Percentiles rank a stretch among this genome's conserved stretches.
These are phyloP conservation scores for Caenorhabditis panamensis DNA, from an alignment of 2,888 invertebrate genomes.

Conservation along the genomic window DNA sequence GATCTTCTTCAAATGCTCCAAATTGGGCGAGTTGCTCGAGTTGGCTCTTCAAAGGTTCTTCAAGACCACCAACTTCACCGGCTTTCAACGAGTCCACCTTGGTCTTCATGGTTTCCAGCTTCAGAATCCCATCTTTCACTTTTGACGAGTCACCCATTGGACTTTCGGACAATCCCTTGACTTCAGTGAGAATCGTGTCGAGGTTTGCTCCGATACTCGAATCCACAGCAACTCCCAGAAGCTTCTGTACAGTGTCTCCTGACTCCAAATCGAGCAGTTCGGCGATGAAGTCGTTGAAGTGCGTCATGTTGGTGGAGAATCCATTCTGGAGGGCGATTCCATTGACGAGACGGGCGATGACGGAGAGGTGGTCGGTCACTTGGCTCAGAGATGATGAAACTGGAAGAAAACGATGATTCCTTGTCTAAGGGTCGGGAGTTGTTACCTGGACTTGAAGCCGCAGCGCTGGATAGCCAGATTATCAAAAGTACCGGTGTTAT, in stretches of 20 bases:
- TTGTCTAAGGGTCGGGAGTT: no score
- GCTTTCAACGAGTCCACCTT: neutral
- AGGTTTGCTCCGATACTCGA: no score
- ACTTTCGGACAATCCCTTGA: neutral
- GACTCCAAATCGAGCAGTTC: conserved; percentile 20
- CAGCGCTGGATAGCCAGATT: no score
- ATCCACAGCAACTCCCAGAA: neutral
- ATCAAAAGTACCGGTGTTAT: no score
- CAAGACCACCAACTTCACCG: neutral
- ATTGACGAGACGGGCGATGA: conserved; percentile 24
- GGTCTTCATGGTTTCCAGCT: neutral
- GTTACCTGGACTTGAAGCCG: no score
- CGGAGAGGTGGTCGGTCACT: conserved; percentile 9
- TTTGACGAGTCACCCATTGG: neutral
- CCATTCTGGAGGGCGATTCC: conserved; percentile 14
- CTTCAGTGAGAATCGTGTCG: neutral
- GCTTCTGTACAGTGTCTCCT: conserved; percentile 1
- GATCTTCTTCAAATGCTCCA: neutral
- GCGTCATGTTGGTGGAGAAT: neutral
- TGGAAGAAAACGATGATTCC: neutral
- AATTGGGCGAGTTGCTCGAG: neutral
- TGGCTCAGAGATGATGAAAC: conserved; percentile 8
- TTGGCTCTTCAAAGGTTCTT: neutral
- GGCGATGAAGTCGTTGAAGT: conserved; percentile 10
- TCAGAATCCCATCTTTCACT: neutral